phyloP scores from a whole-genome alignment of 2,113 vertebrate species.

The Boulengeromyrus knoepffleri region DNA sequence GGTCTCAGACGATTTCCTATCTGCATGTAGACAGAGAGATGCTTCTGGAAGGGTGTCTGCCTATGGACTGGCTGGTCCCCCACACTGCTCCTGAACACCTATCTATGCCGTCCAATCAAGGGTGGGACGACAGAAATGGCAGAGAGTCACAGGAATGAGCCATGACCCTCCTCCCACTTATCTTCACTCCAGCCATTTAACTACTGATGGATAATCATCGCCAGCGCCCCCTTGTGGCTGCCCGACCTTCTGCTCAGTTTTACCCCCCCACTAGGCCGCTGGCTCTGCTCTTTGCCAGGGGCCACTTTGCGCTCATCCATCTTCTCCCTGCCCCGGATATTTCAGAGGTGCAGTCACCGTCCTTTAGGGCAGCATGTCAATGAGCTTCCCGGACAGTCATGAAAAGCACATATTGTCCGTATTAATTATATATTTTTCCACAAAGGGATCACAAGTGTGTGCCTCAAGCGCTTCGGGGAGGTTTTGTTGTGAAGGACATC shows the following conservation, averaged over 20 bases:
- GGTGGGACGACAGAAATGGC: neutral
- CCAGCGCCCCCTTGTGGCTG: neutral
- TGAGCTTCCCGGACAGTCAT: neutral
- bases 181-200: neutral
- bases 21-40: neutral
- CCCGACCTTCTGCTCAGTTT: neutral
- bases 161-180: neutral
- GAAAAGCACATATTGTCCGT: neutral
- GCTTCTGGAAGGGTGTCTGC: neutral
- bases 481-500: neutral
- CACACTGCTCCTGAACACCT: neutral
- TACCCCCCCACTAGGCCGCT: neutral
- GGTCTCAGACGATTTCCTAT: neutral
- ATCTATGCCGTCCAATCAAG: neutral
- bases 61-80: neutral
- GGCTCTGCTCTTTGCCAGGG: neutral
- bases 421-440: neutral
- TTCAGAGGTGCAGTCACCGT: neutral
- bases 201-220: neutral
- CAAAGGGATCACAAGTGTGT: neutral
- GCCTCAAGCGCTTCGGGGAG: neutral
- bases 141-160: neutral
- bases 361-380: no score
- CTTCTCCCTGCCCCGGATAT: neutral
- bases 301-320: neutral